phyloP scores from a whole-genome alignment of 2,113 vertebrate genomes.

The Sardina pilchardus region DNA sequence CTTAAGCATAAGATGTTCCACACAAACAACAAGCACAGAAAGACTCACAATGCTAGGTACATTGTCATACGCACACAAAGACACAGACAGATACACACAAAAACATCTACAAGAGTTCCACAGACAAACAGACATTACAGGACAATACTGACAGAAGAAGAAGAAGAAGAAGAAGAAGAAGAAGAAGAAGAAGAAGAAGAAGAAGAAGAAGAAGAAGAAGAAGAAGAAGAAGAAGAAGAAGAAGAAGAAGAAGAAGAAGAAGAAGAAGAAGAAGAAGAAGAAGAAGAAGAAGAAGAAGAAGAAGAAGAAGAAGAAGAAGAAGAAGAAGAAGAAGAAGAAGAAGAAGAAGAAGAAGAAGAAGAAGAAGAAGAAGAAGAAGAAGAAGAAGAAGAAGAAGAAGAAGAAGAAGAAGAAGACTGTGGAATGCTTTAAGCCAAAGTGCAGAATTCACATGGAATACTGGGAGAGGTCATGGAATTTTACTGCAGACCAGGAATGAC shows the following conservation, averaged over 20 bases:
- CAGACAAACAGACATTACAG: neutral
- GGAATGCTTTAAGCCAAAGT: neutral
- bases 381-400: neutral
- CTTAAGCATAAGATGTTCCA: constrained; percentile 1
- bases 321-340: neutral
- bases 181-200: neutral
- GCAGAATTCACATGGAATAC: neutral
- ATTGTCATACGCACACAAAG: constrained; percentile 30
- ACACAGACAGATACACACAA: constrained; percentile 27
- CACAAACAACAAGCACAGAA: constrained; percentile 36
- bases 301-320: neutral
- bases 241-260: neutral
- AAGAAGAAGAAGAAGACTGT: neutral
- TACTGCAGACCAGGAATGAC: neutral
- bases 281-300: neutral
- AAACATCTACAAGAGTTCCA: neutral
- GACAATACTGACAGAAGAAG: neutral
- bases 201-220: neutral
- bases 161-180: neutral
- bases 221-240: neutral
- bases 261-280: neutral
- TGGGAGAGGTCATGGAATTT: neutral
- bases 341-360: neutral
- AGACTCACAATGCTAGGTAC: constrained; percentile 11
- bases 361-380: neutral